Percentiles rank a stretch among this genome's conserved stretches.
Conservation (phyloP, 2,797 vertebrate species). For the Orientallactaga sibirica region DNA sequence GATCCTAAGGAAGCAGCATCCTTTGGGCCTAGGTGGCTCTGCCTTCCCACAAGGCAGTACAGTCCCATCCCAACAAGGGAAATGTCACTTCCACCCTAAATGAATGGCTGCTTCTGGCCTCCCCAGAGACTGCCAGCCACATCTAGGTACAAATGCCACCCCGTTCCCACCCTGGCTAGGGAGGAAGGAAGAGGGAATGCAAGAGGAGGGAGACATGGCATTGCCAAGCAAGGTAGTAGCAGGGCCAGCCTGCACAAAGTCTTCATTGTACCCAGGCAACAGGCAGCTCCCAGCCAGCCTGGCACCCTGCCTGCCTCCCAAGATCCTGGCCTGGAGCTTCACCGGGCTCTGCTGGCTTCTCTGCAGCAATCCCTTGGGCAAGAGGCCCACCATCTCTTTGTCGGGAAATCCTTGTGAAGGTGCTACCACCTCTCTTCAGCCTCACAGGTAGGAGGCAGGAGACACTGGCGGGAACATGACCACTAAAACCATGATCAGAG, state of each 20-base stretch:
- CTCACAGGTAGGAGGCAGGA: not conserved
- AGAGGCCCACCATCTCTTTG: not conserved
- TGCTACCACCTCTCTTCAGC: not conserved
- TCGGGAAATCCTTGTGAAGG: not conserved
- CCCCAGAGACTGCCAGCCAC: conserved; percentile 65
- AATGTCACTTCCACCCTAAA: conserved; percentile 60
- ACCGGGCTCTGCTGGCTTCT: not conserved
- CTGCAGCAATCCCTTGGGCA: not conserved
- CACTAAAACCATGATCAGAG: not conserved
- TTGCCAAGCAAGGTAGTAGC: conserved; percentile 61
- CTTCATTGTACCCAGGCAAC: conserved; percentile 57
- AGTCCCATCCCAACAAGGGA: conserved; percentile 69
- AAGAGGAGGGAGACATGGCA: not conserved
- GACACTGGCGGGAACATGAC: not conserved
- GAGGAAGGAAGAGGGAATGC: conserved; percentile 65
- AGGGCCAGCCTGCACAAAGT: conserved; percentile 44
- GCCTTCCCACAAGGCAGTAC: conserved; percentile 42
- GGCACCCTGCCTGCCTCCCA: conserved; percentile 39
- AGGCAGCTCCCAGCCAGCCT: not conserved
- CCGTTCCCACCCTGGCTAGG: not conserved
- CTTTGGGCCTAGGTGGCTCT: conserved; percentile 50
- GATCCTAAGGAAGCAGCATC: conserved; percentile 13
- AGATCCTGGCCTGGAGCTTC: not conserved
- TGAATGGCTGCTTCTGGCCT: conserved; percentile 58
- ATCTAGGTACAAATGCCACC: conserved; percentile 52